phyloP scores from a whole-genome alignment of 2,888 invertebrate species.

The Cryptocephalus primarius region DNA sequence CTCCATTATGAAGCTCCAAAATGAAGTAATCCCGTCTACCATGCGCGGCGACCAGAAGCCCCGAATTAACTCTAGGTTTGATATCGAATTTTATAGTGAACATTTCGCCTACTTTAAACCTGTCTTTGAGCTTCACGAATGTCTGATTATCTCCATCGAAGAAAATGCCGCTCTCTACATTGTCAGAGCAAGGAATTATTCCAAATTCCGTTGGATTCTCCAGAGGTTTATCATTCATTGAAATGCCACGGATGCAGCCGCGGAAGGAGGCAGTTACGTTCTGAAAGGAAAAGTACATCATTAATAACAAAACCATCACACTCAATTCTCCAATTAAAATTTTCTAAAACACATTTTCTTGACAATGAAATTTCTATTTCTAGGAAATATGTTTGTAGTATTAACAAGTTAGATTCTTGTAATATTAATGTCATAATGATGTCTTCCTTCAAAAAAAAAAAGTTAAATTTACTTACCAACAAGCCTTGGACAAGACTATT shows the following conservation, averaged over 20 bases:
- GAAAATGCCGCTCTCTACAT: constrained; percentile 72
- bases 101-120: constrained; percentile 58
- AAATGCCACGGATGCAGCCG: constrained; percentile 73
- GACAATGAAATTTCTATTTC: not conserved
- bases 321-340: too few relatives aligned
- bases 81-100: constrained; percentile 76
- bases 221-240: constrained; percentile 56
- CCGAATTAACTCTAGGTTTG: constrained; percentile 73
- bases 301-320: not conserved
- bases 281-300: constrained; percentile 15
- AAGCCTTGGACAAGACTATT: constrained; percentile 31
- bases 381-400: too few relatives aligned
- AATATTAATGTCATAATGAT: too few relatives aligned
- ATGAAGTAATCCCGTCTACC: constrained; percentile 74
- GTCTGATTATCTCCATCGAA: constrained; percentile 66
- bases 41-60: constrained; percentile 77
- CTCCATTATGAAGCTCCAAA: constrained; percentile 79
- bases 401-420: too few relatives aligned
- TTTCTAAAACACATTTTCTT: not conserved
- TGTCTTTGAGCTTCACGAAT: constrained; percentile 57
- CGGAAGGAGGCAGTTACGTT: constrained; percentile 54
- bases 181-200: constrained; percentile 67
- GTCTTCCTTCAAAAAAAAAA: too few relatives aligned
- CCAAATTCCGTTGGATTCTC: constrained; percentile 49
- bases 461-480: constrained; percentile 11